Base-by-base conservation (phyloP, 2,888 invertebrate species). In the Blastobasis lacticolella region DNA sequence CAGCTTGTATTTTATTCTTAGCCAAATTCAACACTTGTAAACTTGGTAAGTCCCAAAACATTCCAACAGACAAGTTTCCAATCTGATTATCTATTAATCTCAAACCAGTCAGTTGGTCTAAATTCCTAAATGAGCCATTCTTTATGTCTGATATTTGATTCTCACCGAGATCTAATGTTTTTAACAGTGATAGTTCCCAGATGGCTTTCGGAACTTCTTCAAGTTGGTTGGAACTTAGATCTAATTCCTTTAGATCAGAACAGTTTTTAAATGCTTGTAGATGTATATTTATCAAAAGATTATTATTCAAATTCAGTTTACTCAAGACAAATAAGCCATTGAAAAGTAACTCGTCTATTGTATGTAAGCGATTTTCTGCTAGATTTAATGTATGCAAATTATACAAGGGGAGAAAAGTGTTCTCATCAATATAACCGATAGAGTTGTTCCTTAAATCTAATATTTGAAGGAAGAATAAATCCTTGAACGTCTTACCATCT, bases 351-450 rank as follows among this genome's bases (percentile, higher is more conserved):
- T 94, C 92, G 54, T 94, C 94, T 72, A 96, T 90, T 37, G 94
- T 92, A 75, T 94, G 94, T 53, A 97, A 89, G 51, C 94, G 91
- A 79, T 97, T 97, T 80, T 96, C 94, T 45, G 96, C 95, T 66
- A 97, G 86, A 78, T 96, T 97, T 54, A 97, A 85, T 1, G 96
- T 95, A 79, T 96, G 95, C 62, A 97, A 89, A 83, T 97, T 96
- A 82, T 96, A 95, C 53, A 97, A 89, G 7, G 96, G 94, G 64
- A 94, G 84, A 71, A 97, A 97, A 50, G 96, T 94, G 69, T 95
- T 95, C 64, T 95, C 94, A 81, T 95, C 95, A 68, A 96, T 93
- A 67, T 94, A 94, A 43, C 94, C 94, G 60, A 97, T 95, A 10
- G 94, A 94, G 74, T 97, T 97, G 76, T 95, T 95, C 66, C 93